These are phyloP conservation scores for Trididemnum miniatum DNA, from an alignment of 23 tunicate species.

Conservation along the genomic window DNA sequence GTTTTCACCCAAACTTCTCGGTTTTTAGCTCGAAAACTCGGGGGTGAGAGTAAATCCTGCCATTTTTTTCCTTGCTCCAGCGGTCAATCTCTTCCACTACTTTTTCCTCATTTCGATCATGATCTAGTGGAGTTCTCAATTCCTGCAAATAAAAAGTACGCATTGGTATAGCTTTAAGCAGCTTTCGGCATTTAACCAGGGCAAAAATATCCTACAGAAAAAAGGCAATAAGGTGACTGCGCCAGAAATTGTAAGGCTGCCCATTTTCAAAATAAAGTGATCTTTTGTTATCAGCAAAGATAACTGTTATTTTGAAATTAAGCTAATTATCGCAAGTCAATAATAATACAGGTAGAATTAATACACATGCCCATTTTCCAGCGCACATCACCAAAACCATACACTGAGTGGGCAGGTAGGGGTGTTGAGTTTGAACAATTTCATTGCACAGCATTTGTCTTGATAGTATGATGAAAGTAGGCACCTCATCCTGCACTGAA, in stretches of 20 bases:
- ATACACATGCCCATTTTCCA: not conserved
- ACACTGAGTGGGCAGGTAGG: not conserved
- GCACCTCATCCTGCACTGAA: not conserved
- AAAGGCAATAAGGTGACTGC: not conserved
- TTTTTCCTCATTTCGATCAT: not conserved
- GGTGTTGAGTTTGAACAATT: not conserved
- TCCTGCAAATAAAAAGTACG: not conserved
- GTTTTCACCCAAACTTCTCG: not conserved
- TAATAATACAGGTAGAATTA: not conserved
- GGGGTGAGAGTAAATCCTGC: not conserved
- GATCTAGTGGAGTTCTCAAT: not conserved
- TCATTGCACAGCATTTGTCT: not conserved
- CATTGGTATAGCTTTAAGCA: not conserved
- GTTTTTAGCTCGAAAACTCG: not conserved
- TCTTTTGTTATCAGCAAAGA: not conserved
- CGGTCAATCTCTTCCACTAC: constrained; percentile 1
- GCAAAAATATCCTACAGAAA: not conserved
- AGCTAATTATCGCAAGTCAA: not conserved
- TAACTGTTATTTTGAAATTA: not conserved
- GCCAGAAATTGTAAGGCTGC: not conserved
- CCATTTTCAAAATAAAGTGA: not conserved
- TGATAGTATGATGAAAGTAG: not conserved
- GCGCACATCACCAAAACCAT: too few relatives aligned
- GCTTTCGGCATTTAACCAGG: not conserved
- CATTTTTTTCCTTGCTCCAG: constrained; percentile 7